Evolutionary conservation across 1,140 invertebrate species (phyloP).

Genomic region (Megathymus violae): DNA sequence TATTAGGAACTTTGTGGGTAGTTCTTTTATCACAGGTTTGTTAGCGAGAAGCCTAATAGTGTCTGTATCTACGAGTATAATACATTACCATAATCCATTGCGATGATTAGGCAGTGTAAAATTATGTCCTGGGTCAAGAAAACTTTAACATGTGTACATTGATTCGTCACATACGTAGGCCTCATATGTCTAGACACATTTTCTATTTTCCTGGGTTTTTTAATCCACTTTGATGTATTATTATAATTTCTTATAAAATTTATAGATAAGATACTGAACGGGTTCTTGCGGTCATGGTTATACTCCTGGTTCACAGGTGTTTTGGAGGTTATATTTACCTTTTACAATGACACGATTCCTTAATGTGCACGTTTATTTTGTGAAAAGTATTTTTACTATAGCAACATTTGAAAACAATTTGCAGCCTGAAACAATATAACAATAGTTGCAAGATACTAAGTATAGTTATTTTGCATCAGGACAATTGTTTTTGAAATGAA

Average conservation of each 20-base stretch:
- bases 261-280: slow-evolving; percentile 1
- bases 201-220: too few relatives aligned
- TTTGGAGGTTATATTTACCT: slow-evolving; percentile 1
- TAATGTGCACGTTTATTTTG: slow-evolving; percentile 6
- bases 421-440: not conserved
- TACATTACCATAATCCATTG: too few relatives aligned
- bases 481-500: not conserved
- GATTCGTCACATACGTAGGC: too few relatives aligned
- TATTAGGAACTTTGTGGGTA: slow-evolving; percentile 27
- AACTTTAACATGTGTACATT: too few relatives aligned
- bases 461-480: not conserved
- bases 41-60: slow-evolving; percentile 13
- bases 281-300: slow-evolving; percentile 1
- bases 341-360: slow-evolving; percentile 3
- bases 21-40: slow-evolving; percentile 6
- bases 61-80: not conserved
- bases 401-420: not conserved
- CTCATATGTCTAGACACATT: too few relatives aligned
- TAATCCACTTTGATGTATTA: too few relatives aligned
- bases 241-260: not conserved
- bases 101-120: too few relatives aligned
- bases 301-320: too few relatives aligned
- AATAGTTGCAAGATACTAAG: not conserved
- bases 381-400: not conserved
- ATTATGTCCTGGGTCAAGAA: too few relatives aligned